Evolutionary conservation across 2,888 invertebrate species (phyloP), one percentile per base, ranked within the genome.

Genomic region (Ornithoptera alexandrae): DNA sequence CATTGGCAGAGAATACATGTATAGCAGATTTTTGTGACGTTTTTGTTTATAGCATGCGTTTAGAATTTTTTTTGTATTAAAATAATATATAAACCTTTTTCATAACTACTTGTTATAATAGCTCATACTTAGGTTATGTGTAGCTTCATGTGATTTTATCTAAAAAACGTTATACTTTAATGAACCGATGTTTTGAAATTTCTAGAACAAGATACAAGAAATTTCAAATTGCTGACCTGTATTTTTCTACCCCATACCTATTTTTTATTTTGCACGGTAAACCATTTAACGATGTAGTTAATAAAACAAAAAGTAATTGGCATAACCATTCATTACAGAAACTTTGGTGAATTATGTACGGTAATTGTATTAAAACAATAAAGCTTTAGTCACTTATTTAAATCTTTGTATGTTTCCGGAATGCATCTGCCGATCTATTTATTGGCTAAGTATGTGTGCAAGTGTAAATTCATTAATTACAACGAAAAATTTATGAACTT

Each of bases 401-500:
- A 50, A 50, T 50, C 15, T 50, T 50, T 50, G 39, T 39, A 39
- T 8, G 39, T 39, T 10, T 39, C 39, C 39, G 1, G 39, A 10
- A 39, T 39, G 39, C 7, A 39, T 39, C 7, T 39, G 39, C 39
- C 50, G 1, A 50, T 50, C 2, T 17, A 17, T 15, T 50, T 1
- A 50, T 50, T 15, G 15, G 15, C 18, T 17, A 17, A 18, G 17
- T 50, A 50, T 50, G 5, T 50, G 3, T 50, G 18, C 17, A 50
- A 15, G 10, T 50, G 50, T 12, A 15, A 15, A 50, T 50, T 17
- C 2, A 50, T 50, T 15, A 18, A 15, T 50, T 50, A 50, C 18
- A 50, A 50, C 15, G 10, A 50, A 50, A 50, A 57, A 20, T n/a
- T 22, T 22, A 60, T 65, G 42, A 68, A n/a, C 58, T 64, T 36